Conservation (phyloP, 1,140 invertebrate species). For the Yoshiicerus persimilis region DNA sequence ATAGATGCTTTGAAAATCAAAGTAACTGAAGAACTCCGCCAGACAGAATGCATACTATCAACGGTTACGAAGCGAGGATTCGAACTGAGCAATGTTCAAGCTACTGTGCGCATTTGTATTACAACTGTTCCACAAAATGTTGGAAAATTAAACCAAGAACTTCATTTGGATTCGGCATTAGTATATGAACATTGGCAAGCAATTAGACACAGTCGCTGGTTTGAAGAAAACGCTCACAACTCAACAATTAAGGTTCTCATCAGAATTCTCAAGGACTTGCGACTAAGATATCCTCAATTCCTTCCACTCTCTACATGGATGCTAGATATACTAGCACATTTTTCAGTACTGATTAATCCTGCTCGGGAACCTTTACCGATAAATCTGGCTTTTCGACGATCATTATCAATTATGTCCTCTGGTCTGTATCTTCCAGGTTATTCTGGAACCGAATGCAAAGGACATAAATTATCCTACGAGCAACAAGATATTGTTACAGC, state of each 20-base stretch:
- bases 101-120: slow-evolving; percentile 84
- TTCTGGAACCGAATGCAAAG: slow-evolving; percentile 81
- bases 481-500: slow-evolving; percentile 92
- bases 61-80: slow-evolving; percentile 42
- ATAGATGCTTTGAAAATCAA: slow-evolving; percentile 88
- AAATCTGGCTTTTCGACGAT: slow-evolving; percentile 82
- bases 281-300: slow-evolving; percentile 83
- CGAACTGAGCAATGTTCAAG: slow-evolving; percentile 59
- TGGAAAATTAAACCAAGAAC: slow-evolving; percentile 86
- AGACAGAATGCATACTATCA: slow-evolving; percentile 45
- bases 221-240: slow-evolving; percentile 97
- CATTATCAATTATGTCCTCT: slow-evolving; percentile 84
- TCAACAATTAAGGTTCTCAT: slow-evolving; percentile 96
- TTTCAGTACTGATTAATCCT: slow-evolving; percentile 95
- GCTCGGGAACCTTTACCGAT: slow-evolving; percentile 87
- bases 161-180: slow-evolving; percentile 82
- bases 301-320: slow-evolving; percentile 93
- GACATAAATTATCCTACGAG: slow-evolving; percentile 88
- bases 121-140: slow-evolving; percentile 92
- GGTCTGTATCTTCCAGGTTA: slow-evolving; percentile 76
- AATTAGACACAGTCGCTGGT: slow-evolving; percentile 94
- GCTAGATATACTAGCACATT: slow-evolving; percentile 91
- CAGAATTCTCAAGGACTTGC: slow-evolving; percentile 84
- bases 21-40: slow-evolving; percentile 73
- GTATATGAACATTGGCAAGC: slow-evolving; percentile 87